Evolutionary conservation across 2,888 invertebrate genomes (phyloP).

Genomic region (Mythimna pallens): DNA sequence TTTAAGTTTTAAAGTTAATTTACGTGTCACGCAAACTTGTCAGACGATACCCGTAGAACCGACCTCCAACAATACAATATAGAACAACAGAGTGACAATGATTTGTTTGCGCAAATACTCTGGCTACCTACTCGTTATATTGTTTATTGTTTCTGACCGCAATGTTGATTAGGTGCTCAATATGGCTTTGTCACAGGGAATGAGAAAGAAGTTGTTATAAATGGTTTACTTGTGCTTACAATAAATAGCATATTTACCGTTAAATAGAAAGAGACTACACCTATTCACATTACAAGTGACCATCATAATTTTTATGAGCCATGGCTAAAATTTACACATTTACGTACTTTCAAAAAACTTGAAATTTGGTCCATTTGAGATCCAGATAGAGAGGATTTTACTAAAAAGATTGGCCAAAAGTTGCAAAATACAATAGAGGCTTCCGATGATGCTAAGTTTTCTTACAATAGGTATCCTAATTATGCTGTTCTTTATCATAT

Average conservation of each 20-base stretch:
- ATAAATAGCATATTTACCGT: too few species aligned
- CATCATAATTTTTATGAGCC: neutral
- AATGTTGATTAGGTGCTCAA: constrained; percentile 43
- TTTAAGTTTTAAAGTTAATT: constrained; percentile 56
- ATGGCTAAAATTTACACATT: too few species aligned
- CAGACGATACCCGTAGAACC: constrained; percentile 46
- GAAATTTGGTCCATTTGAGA: neutral
- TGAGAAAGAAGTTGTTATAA: neutral
- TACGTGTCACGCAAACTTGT: constrained; percentile 56
- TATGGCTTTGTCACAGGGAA: constrained; percentile 20
- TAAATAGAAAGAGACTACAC: neutral
- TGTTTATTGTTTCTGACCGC: constrained; percentile 41
- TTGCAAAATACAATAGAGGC: neutral
- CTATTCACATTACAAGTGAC: neutral
- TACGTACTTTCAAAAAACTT: neutral
- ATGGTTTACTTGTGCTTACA: too few species aligned
- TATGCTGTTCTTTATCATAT: neutral
- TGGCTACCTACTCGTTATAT: constrained; percentile 22
- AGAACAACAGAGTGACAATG: constrained; percentile 40
- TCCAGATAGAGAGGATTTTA: neutral
- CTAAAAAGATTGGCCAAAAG: neutral
- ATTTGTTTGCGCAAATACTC: constrained; percentile 48
- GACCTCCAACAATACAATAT: constrained; percentile 29
- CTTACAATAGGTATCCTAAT: neutral
- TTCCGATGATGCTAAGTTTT: neutral